Percentiles rank a stretch among this genome's conserved stretches.
Conservation (phyloP, 2,113 vertebrate genomes). For the Daboia siamensis region DNA sequence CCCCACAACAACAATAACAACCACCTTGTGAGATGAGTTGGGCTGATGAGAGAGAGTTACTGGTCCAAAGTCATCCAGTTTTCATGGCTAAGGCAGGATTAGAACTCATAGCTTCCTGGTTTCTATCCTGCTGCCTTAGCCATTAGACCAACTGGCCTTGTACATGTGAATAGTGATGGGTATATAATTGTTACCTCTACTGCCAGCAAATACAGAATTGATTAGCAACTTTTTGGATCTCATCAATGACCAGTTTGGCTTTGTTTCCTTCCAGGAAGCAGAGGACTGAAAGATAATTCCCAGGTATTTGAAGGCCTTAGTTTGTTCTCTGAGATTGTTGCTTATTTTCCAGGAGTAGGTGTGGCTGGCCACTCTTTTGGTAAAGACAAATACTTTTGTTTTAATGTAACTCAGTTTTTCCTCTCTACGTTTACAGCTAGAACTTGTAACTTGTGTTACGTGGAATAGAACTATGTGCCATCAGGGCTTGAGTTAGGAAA, state of each 20-base stretch:
- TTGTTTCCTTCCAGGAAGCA: not conserved
- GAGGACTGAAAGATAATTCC: not conserved
- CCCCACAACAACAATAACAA: not conserved
- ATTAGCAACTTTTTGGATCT: not conserved
- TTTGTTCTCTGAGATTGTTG: not conserved
- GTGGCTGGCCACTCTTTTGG: not conserved
- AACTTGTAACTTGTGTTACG: not conserved
- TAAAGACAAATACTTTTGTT: not conserved
- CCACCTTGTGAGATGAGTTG: not conserved
- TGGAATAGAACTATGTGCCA: not conserved
- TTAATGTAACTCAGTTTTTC: not conserved
- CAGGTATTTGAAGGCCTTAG: not conserved
- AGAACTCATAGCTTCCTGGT: not conserved
- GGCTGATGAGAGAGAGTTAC: not conserved
- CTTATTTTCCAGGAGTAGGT: not conserved
- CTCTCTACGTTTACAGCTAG: not conserved
- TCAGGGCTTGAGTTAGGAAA: not conserved
- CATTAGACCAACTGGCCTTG: not conserved
- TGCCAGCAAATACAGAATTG: not conserved
- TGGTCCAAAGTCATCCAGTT: not conserved
- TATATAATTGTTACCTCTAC: not conserved
- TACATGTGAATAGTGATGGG: not conserved
- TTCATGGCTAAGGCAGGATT: too few relatives aligned
- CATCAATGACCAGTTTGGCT: not conserved
- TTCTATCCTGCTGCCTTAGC: not conserved